These are phyloP conservation scores for Rhinolophus ferrumequinum DNA, from an alignment of 2,113 vertebrate species.

Conservation along the genomic window DNA sequence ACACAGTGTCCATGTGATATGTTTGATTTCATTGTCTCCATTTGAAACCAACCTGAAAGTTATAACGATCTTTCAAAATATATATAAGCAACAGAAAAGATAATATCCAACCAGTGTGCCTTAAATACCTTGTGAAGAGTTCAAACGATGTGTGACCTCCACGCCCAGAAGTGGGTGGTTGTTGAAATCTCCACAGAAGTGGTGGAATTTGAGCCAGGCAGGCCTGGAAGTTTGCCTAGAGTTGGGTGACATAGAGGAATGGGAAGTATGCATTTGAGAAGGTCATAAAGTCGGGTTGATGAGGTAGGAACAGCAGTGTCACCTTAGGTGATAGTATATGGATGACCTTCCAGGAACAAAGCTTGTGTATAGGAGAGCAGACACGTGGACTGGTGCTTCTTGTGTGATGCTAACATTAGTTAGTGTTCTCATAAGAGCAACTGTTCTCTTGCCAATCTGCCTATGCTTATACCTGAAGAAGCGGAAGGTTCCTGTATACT, in stretches of 20 bases:
- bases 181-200: neutral
- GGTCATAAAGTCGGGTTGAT: neutral
- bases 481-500: neutral
- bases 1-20: neutral
- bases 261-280: neutral
- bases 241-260: neutral
- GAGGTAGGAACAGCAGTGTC: neutral
- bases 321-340: too few species aligned
- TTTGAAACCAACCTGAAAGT: constrained; percentile 21
- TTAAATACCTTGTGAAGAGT: neutral
- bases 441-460: neutral
- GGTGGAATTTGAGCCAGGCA: neutral
- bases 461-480: neutral
- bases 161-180: neutral
- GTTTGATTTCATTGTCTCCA: neutral
- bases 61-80: neutral
- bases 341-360: neutral
- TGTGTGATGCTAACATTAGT: neutral
- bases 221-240: neutral
- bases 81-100: neutral
- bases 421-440: neutral
- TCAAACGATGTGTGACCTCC: neutral
- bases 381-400: neutral
- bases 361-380: neutral
- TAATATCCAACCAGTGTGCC: neutral